Conservation (phyloP, 2,888 invertebrate genomes). For the Geophilus truncorum region DNA sequence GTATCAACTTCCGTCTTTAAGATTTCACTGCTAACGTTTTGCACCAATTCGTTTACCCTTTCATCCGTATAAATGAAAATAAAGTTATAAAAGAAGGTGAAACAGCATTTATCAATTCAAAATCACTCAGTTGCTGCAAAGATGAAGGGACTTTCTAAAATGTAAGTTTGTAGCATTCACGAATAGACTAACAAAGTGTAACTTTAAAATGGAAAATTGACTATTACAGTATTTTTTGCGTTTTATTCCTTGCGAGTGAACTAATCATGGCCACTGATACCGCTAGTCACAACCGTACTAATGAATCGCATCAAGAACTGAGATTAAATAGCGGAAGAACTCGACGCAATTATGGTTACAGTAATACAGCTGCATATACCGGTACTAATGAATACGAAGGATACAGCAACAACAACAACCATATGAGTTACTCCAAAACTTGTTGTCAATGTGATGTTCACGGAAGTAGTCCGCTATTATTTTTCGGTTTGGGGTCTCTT, state of each 20-base stretch:
- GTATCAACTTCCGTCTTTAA: not conserved
- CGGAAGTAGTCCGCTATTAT: not conserved
- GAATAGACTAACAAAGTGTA: not conserved
- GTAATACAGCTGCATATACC: not conserved
- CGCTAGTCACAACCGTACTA: not conserved
- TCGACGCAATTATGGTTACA: not conserved
- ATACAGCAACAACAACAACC: not conserved
- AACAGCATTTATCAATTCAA: not conserved
- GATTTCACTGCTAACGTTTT: not conserved
- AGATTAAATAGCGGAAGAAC: not conserved
- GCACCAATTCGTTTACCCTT: not conserved
- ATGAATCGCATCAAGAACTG: not conserved
- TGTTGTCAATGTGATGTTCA: not conserved
- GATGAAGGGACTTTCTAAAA: not conserved
- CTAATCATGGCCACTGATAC: not conserved
- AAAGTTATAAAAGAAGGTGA: not conserved
- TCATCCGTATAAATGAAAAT: not conserved
- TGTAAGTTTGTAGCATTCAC: not conserved
- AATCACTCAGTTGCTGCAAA: not conserved
- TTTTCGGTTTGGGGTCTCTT: slow-evolving; percentile 8
- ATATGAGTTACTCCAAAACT: not conserved
- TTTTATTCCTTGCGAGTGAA: not conserved
- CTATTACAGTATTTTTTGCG: not conserved
- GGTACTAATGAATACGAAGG: no score
- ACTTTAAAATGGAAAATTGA: not conserved